Evolutionary conservation across 1,140 invertebrate species (phyloP), one percentile per base, ranked within the genome.

Genomic region (Zaprionus nigranus): DNA sequence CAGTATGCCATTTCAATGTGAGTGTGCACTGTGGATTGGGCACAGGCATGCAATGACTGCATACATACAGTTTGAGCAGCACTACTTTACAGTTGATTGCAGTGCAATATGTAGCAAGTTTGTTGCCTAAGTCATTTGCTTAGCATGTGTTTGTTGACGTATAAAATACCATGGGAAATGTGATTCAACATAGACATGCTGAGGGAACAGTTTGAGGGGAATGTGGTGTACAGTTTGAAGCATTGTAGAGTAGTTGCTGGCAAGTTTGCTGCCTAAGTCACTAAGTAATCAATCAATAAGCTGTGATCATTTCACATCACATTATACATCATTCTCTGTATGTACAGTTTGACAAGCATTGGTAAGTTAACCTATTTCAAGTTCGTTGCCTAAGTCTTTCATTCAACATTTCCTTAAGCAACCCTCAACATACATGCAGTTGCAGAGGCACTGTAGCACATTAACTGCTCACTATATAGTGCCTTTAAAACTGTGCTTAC

Each of bases 91-190:
- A 56, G n/a, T 54, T 15, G 58, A 40, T 65, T 28, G 62, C 51
- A 28, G 51, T 46, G 5, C n/a, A 36, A 46, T 65, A 67, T 66
- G 64, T 67, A 60, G 64, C 83, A 70, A 69, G 83, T 87, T 87
- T 49, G 79, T 82, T 82, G 83, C 79, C 67, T 80, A 87, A 82
- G 83, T 82, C 80, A 81, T 87, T 84, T 60, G 78, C 75, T 64
- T 51, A 22, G 6, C 13, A 12, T 38, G 20, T 7, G 15, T 15
- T 43, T 60, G 7, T 0, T 46, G n/a, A n/a, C 26, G n/a, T 24
- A 17, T 43, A 30, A 3, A 46, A 46, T 9, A 11, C 2, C n/a
- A 46, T 9, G 3, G 7, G 3, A 61, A 46, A 30, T n/a, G 53
- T 28, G 7, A n/a, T 51, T 51, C 3, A 1, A 2, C 11, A 28